Base-by-base conservation (phyloP, 1,140 invertebrate genomes). In the Bathynomus jamesi region DNA sequence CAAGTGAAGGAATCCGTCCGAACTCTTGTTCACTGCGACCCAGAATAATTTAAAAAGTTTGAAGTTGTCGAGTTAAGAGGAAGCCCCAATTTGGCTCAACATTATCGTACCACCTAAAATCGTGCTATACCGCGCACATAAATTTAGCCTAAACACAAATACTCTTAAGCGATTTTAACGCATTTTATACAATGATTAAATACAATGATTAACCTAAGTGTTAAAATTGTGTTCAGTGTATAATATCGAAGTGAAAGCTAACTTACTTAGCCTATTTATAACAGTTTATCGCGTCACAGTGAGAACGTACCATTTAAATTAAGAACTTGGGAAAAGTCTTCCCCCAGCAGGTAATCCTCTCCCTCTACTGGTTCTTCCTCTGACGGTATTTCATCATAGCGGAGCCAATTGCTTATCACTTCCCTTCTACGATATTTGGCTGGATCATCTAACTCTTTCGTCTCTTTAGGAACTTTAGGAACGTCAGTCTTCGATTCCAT, bases 341-440 rank as follows among this genome's bases (percentile, higher is more conserved):
- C 72, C n/a, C 72, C 72, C 25, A 74, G 25, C 27, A 74, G 46
- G 30, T 74, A 74, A 62, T 74, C 72, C 63, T 74, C 72, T 13
- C 72, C 72, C 53, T 67, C 68, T 28, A 40, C 63, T 28, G 13
- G 2, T 3, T 32, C 63, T 17, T 74, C 64, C 25, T 74, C 69
- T 13, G 68, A 24, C 4, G 72, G 60, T 27, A 70, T 40, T 28
- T 74, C 72, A 8, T 74, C 72, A 46, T 74, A 74, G 24, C 72
- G 68, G 7, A 65, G 67, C 72, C 72, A 74, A 27, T 70, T 74
- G 63, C 72, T 74, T 27, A 74, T 21, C 2, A 74, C 69, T 30
- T 67, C 69, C 25, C 46, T 21, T 28, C 72, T 64, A 7, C 64
- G 69, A 63, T 74, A 74, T 40, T 66, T 74, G 24, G 67, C 64